Conservation (phyloP, 2,113 vertebrate species). For the Channa argus region DNA sequence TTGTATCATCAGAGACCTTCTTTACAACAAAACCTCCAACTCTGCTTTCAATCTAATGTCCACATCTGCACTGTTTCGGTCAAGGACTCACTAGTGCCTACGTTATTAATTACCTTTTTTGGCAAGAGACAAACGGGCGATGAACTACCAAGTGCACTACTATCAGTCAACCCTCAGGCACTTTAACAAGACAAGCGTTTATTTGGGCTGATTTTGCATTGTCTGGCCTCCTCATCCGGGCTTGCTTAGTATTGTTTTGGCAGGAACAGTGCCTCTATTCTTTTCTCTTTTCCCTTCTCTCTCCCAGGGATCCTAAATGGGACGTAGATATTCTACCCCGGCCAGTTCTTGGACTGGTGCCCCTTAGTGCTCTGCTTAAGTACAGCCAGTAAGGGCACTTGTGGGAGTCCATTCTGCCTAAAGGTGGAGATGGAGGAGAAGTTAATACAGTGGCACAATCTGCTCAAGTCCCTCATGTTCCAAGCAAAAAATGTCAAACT, state of each 20-base stretch:
- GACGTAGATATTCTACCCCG: slow-evolving; percentile 74
- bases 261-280: slow-evolving; percentile 74
- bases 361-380: slow-evolving; percentile 68
- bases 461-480: slow-evolving; percentile 50
- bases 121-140: slow-evolving; percentile 31
- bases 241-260: slow-evolving; percentile 66
- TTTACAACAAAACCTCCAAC: slow-evolving; percentile 34
- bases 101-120: slow-evolving; percentile 27
- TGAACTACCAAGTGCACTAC: slow-evolving; percentile 53
- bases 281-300: slow-evolving; percentile 65
- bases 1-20: slow-evolving; percentile 33
- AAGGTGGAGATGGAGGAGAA: slow-evolving; percentile 62
- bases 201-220: slow-evolving; percentile 58
- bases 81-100: neutral
- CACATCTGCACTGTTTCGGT: slow-evolving; percentile 27
- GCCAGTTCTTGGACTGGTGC: slow-evolving; percentile 66
- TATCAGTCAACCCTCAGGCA: slow-evolving; percentile 50
- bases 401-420: slow-evolving; percentile 52
- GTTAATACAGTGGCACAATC: slow-evolving; percentile 39
- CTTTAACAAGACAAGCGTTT: slow-evolving; percentile 57
- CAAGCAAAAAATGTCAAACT: slow-evolving; percentile 42
- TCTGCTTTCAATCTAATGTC: slow-evolving; percentile 46
- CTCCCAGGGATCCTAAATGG: slow-evolving; percentile 74
- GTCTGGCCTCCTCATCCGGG: slow-evolving; percentile 67
- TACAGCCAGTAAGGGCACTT: slow-evolving; percentile 63